phyloP scores from a whole-genome alignment of 2,888 invertebrate genomes.

The Caenorhabditis sulstoni region DNA sequence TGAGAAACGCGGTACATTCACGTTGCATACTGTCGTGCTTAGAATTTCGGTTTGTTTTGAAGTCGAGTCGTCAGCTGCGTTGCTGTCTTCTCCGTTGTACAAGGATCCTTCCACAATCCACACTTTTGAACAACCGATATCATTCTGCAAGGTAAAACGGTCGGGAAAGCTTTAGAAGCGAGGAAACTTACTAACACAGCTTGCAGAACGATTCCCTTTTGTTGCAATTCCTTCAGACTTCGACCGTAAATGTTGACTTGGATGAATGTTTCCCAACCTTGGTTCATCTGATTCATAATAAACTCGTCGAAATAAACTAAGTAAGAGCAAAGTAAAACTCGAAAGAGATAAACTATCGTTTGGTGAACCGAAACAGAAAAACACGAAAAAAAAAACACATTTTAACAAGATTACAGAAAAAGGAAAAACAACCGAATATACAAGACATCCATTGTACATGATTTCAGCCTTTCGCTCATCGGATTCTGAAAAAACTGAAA shows the following conservation, averaged over 20 bases:
- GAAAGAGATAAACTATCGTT: too few species aligned
- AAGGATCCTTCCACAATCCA: conserved; percentile 22
- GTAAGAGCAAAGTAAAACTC: too few species aligned
- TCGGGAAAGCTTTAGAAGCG: conserved; percentile 1
- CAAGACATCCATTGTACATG: conserved; percentile 5
- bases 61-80: not conserved
- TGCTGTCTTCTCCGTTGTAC: not conserved
- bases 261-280: conserved; percentile 6
- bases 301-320: too few species aligned
- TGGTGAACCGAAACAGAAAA: too few species aligned
- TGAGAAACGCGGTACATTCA: conserved; percentile 24
- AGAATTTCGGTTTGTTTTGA: too few species aligned
- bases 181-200: conserved; percentile 5
- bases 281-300: not conserved
- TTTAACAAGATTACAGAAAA: too few species aligned
- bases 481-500: conserved; percentile 35
- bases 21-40: conserved; percentile 11
- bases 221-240: conserved; percentile 13
- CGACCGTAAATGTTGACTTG: conserved; percentile 48
- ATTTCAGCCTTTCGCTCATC: not conserved
- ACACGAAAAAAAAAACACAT: too few species aligned
- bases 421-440: not conserved
- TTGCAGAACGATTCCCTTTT: conserved; percentile 17
- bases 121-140: conserved; percentile 25
- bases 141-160: conserved; percentile 12